Evolutionary conservation across 2,113 vertebrate genomes (phyloP).

Genomic region (Chascanopsetta lugubris): DNA sequence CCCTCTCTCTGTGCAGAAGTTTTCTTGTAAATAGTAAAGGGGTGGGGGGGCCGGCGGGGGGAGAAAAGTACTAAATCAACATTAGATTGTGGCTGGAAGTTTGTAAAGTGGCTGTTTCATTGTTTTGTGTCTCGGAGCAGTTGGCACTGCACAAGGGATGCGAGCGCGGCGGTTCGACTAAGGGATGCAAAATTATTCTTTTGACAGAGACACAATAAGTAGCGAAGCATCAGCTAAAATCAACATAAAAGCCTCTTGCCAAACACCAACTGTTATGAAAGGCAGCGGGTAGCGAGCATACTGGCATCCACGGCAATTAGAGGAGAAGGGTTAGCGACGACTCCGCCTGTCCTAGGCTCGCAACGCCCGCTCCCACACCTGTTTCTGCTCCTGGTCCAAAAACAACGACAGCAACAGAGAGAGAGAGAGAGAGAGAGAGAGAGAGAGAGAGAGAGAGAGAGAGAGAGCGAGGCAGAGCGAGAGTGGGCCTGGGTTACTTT

Average conservation of each 20-base stretch:
- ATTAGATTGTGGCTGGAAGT: slow-evolving; percentile 61
- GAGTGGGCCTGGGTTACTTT: slow-evolving; percentile 57
- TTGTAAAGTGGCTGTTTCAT: slow-evolving; percentile 31
- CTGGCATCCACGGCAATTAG: slow-evolving; percentile 71
- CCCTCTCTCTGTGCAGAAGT: slow-evolving; percentile 40
- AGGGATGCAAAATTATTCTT: slow-evolving; percentile 57
- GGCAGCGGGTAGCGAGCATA: slow-evolving; percentile 54
- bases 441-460: slow-evolving; percentile 11
- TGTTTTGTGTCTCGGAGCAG: slow-evolving; percentile 40
- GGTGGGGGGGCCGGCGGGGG: too few species aligned
- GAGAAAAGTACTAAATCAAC: slow-evolving; percentile 51
- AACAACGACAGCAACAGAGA: too few species aligned
- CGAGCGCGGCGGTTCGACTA: slow-evolving; percentile 32
- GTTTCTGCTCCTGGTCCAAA: slow-evolving; percentile 65
- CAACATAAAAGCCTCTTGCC: slow-evolving; percentile 65
- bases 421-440: slow-evolving; percentile 21
- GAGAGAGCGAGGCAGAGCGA: too few species aligned
- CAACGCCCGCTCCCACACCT: slow-evolving; percentile 74
- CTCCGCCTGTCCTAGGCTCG: slow-evolving; percentile 56
- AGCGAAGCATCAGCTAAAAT: slow-evolving; percentile 67
- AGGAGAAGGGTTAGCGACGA: slow-evolving; percentile 62
- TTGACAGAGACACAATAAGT: slow-evolving; percentile 65
- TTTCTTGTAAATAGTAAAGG: slow-evolving; percentile 64
- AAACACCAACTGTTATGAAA: slow-evolving; percentile 77
- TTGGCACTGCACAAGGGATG: slow-evolving; percentile 46